A percentile compares a stretch with the other conserved stretches of the same genome.
These are phyloP conservation scores for Philopedon plagiatum DNA, from an alignment of 2,888 invertebrate species.

Conservation along the genomic window DNA sequence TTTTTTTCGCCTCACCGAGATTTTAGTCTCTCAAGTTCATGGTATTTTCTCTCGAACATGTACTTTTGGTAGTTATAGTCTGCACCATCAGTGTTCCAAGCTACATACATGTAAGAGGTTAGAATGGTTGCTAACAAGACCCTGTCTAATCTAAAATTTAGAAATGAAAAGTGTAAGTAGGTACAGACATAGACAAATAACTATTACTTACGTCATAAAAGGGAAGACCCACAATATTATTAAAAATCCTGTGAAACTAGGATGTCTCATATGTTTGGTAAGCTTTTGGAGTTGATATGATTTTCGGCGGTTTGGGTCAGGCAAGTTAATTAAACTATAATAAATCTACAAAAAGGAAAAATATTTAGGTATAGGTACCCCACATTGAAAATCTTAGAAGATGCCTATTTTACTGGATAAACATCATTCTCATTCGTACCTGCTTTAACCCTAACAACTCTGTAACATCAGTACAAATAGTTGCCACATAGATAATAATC, in stretches of 20 bases:
- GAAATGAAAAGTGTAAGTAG: conserved; percentile 8
- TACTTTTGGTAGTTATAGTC: conserved; percentile 73
- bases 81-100: conserved; percentile 74
- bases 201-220: conserved; percentile 71
- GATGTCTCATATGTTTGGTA: conserved; percentile 75
- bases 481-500: conserved; percentile 74
- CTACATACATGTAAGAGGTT: conserved; percentile 73
- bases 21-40: conserved; percentile 64
- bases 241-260: conserved; percentile 74
- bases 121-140: conserved; percentile 71
- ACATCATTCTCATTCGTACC: conserved; percentile 56
- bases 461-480: conserved; percentile 75
- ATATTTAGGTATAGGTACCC: background rate
- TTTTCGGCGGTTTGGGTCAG: conserved; percentile 71
- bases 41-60: conserved; percentile 70
- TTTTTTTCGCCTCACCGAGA: background rate
- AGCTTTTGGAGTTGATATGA: conserved; percentile 71
- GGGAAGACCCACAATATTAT: conserved; percentile 74
- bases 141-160: conserved; percentile 71
- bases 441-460: conserved; percentile 76
- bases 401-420: background rate
- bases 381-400: background rate
- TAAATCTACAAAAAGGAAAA: conserved; percentile 65
- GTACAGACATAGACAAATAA: background rate
- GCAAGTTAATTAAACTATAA: conserved; percentile 71